phyloP scores from a whole-genome alignment of 2,113 vertebrate species.

The Apistogramma diplotaenia region DNA sequence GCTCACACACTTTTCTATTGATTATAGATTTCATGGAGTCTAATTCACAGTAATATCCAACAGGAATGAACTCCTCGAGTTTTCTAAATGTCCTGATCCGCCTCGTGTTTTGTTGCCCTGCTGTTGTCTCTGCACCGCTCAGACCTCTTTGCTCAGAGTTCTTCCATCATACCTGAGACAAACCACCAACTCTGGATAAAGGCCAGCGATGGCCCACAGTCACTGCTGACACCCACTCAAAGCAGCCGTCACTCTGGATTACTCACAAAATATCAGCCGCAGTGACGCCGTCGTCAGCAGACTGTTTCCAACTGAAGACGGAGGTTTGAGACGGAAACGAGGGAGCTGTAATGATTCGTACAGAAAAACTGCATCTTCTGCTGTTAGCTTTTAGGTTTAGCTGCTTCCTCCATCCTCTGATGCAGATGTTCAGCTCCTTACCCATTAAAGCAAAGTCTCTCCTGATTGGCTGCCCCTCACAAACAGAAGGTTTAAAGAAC shows the following conservation, averaged over 20 bases:
- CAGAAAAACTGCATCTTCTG: not conserved
- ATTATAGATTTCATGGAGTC: not conserved
- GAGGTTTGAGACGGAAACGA: not conserved
- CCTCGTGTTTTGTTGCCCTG: not conserved
- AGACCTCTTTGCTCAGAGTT: not conserved
- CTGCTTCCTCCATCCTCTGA: too few relatives aligned
- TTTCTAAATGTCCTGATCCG: not conserved
- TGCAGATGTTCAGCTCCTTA: too few relatives aligned
- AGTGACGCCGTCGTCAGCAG: not conserved
- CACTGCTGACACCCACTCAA: not conserved
- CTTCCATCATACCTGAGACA: not conserved
- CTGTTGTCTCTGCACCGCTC: not conserved
- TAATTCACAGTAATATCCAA: not conserved
- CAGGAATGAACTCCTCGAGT: not conserved
- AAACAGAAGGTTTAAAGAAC: not conserved
- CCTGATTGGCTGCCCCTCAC: not conserved
- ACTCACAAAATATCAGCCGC: not conserved
- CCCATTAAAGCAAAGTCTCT: too few relatives aligned
- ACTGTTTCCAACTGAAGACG: not conserved
- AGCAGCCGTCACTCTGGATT: not conserved
- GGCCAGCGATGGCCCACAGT: not conserved
- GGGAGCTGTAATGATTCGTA: not conserved
- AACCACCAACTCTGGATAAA: not conserved
- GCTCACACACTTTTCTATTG: not conserved
- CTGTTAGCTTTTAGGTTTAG: not conserved